A percentile compares a stretch with the other conserved stretches of the same genome.
Evolutionary conservation across 2,797 vertebrate species (phyloP).

Genomic region (Hippoglossus hippoglossus): DNA sequence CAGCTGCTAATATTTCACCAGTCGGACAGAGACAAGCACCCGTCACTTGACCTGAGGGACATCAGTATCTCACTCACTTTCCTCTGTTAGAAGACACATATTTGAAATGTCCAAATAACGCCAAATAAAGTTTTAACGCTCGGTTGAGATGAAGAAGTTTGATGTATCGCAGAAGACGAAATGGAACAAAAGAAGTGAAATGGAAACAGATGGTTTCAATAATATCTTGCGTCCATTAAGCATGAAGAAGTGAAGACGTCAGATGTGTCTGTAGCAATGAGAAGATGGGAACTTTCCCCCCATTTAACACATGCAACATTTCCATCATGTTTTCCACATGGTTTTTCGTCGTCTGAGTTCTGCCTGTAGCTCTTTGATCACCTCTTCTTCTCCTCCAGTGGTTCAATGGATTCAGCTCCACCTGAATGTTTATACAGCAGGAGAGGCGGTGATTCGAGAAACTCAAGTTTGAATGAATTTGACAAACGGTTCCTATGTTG

Average conservation of each 20-base stretch:
- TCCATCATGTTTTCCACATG: background rate
- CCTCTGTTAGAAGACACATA: background rate
- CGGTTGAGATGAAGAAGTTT: background rate
- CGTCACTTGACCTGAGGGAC: background rate
- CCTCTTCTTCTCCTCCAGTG: no score
- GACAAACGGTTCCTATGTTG: no score
- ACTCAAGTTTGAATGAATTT: no score
- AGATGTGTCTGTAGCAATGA: background rate
- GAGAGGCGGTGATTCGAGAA: background rate
- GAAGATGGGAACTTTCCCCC: background rate
- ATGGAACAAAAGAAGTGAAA: constrained; percentile 2
- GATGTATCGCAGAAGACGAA: background rate
- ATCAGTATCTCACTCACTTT: background rate
- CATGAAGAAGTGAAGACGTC: background rate
- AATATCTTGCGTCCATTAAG: background rate
- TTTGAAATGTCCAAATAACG: background rate
- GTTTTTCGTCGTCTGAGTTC: background rate
- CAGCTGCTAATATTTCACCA: no score
- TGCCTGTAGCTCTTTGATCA: no score
- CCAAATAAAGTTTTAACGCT: background rate
- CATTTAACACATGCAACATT: background rate
- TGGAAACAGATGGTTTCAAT: background rate
- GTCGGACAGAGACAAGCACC: no score
- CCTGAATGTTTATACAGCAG: background rate
- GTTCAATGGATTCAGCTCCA: no score